Percentiles rank a stretch among this genome's conserved stretches.
These are phyloP conservation scores for Noturus placidus DNA, from an alignment of 2,113 vertebrate genomes.

Conservation along the genomic window DNA sequence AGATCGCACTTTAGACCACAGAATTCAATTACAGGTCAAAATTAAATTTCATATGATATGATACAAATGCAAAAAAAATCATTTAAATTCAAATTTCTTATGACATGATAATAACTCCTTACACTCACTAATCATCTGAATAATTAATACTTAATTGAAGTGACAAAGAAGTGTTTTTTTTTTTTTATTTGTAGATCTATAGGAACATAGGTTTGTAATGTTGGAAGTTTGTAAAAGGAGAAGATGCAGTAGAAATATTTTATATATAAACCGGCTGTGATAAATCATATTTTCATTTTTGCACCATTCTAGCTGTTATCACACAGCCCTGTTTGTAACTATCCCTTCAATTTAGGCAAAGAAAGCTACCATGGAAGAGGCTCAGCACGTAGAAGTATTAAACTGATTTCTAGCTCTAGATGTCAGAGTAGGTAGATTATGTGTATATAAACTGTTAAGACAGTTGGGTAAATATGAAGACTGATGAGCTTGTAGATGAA, in stretches of 20 bases:
- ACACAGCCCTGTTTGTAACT: not conserved
- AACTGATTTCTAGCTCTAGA: slow-evolving; percentile 8
- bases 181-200: not conserved
- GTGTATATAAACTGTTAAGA: slow-evolving; percentile 14
- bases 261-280: not conserved
- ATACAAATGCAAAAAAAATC: not conserved
- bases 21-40: not conserved
- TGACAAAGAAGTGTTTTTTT: too few species aligned
- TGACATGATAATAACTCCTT: not conserved
- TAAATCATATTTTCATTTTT: not conserved
- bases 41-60: not conserved
- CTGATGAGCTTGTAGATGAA: slow-evolving; percentile 29
- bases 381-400: slow-evolving; percentile 22
- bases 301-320: not conserved
- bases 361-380: not conserved
- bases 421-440: not conserved
- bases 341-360: not conserved
- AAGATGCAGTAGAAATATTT: not conserved
- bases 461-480: slow-evolving; percentile 21
- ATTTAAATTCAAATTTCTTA: not conserved
- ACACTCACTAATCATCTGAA: not conserved
- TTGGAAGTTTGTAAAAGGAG: not conserved
- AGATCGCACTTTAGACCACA: not conserved
- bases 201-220: not conserved
- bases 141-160: not conserved